Conservation (phyloP, 2,113 vertebrate species). For the Rhinoptilus africanus region DNA sequence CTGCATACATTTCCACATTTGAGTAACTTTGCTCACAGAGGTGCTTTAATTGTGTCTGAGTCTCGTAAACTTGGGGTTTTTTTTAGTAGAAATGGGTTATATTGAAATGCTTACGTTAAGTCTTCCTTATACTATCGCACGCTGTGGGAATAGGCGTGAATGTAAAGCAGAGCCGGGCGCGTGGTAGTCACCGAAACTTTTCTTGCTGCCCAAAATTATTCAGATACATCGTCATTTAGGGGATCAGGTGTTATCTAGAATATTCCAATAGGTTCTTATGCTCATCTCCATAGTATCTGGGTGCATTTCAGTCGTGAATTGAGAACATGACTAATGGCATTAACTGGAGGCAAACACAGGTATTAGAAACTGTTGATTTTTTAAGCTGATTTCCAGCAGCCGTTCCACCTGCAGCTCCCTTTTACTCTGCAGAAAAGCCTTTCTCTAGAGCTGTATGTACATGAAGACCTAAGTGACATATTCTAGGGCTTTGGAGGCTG, state of each 20-base stretch:
- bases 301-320: not conserved
- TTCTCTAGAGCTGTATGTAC: not conserved
- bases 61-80: constrained; percentile 12
- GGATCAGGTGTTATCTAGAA: constrained; percentile 3
- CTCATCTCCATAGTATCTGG: constrained; percentile 10
- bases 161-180: not conserved
- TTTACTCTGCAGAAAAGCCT: constrained; percentile 10
- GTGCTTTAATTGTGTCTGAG: constrained; percentile 23
- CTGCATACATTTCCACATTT: constrained; percentile 11
- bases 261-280: constrained; percentile 16
- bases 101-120: not conserved
- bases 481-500: constrained; percentile 9
- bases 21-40: constrained; percentile 10
- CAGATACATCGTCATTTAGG: not conserved
- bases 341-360: constrained; percentile 36
- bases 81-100: constrained; percentile 31
- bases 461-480: not conserved
- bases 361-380: constrained; percentile 50
- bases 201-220: not conserved
- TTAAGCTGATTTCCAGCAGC: constrained; percentile 44
- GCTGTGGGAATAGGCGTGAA: not conserved
- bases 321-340: constrained; percentile 54
- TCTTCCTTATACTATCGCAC: not conserved
- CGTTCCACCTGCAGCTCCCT: not conserved
- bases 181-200: not conserved